phyloP scores from a whole-genome alignment of 2,113 vertebrate species.

The Turdus rufiventris region DNA sequence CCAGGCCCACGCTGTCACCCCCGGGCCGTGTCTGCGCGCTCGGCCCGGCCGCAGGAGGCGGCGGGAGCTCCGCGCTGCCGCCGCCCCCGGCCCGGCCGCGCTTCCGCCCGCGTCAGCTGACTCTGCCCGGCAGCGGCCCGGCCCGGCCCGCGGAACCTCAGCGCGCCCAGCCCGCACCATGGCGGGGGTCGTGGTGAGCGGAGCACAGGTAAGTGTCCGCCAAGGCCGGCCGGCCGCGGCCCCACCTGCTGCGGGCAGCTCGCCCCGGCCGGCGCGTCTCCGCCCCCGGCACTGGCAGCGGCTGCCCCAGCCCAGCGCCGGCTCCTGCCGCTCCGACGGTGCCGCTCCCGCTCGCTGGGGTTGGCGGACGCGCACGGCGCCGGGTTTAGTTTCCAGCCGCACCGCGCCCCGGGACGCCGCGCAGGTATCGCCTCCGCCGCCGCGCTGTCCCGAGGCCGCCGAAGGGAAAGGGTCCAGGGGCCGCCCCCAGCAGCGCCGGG shows the following conservation, averaged over 20 bases:
- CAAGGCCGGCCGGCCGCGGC: background rate
- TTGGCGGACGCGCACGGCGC: background rate
- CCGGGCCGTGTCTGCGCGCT: background rate
- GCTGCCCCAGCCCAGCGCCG: background rate
- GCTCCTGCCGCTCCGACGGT: background rate
- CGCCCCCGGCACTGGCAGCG: background rate
- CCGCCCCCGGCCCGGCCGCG: background rate
- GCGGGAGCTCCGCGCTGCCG: background rate
- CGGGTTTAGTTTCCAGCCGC: background rate
- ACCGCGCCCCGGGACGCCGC: background rate
- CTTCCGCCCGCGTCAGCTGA: slow-evolving; percentile 80
- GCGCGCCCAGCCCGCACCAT: background rate
- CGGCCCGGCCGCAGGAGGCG: background rate
- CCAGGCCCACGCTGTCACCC: background rate
- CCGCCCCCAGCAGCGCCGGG: background rate
- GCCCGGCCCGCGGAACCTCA: background rate
- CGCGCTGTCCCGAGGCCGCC: background rate
- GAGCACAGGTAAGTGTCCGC: background rate
- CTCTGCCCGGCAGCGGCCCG: background rate
- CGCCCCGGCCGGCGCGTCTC: background rate
- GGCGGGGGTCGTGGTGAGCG: background rate
- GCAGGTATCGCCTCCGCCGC: background rate
- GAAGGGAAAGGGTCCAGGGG: background rate
- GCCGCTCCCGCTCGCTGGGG: background rate
- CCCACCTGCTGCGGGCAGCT: no score